phyloP scores from a whole-genome alignment of 2,888 invertebrate genomes.

The Amblyjoppa proteus region DNA sequence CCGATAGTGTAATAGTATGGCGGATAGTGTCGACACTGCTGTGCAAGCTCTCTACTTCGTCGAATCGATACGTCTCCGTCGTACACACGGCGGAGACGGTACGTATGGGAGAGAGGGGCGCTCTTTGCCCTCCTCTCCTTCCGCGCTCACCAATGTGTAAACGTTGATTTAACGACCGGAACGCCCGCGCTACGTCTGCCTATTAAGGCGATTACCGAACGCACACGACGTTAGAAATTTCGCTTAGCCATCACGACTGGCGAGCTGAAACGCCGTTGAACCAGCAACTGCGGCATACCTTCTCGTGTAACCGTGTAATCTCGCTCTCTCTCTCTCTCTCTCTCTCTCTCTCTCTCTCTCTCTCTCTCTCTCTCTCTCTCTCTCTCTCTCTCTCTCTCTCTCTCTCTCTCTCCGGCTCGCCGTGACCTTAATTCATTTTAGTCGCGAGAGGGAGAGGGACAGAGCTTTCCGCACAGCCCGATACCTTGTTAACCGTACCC shows the following conservation, averaged over 20 bases:
- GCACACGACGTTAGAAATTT: constrained; percentile 65
- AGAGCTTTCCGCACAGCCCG: constrained; percentile 38
- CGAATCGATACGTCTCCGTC: constrained; percentile 46
- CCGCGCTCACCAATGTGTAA: constrained; percentile 61
- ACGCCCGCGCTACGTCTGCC: constrained; percentile 61
- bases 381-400: constrained; percentile 2
- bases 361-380: constrained; percentile 2
- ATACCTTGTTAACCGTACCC: constrained; percentile 25
- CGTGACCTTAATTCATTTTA: constrained; percentile 68
- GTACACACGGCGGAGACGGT: neutral
- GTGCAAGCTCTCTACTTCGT: constrained; percentile 15
- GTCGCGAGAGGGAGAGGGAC: constrained; percentile 25
- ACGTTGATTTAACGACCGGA: constrained; percentile 68
- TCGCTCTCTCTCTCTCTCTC: neutral
- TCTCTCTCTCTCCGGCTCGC: neutral
- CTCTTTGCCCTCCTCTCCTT: constrained; percentile 39
- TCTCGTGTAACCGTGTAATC: constrained; percentile 49
- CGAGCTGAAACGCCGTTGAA: constrained; percentile 40
- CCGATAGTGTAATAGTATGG: neutral
- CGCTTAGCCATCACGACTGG: constrained; percentile 60
- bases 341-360: neutral
- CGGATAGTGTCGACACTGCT: constrained; percentile 36
- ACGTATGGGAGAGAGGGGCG: constrained; percentile 2
- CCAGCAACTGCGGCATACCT: constrained; percentile 54
- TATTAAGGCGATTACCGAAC: constrained; percentile 68